These are phyloP conservation scores for Megaleporinus macrocephalus DNA, from an alignment of 2,113 vertebrate genomes.

Conservation along the genomic window DNA sequence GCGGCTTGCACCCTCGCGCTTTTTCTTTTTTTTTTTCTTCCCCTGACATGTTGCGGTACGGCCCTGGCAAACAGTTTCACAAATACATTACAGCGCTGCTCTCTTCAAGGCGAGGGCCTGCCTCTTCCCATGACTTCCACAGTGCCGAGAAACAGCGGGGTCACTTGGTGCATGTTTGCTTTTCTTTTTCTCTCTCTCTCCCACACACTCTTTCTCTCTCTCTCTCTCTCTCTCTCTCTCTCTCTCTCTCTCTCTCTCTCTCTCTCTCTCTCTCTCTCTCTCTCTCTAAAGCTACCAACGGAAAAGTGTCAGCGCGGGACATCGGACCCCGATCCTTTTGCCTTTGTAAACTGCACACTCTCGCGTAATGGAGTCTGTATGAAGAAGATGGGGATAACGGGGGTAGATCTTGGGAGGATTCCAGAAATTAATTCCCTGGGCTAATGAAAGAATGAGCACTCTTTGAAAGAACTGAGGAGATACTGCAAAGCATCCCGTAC, in stretches of 20 bases:
- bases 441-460: slow-evolving; percentile 53
- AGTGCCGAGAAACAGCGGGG: neutral
- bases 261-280: neutral
- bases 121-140: neutral
- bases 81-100: neutral
- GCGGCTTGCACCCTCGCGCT: neutral
- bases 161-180: neutral
- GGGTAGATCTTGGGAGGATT: slow-evolving; percentile 43
- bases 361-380: slow-evolving; percentile 21
- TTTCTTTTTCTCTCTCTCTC: slow-evolving; percentile 3
- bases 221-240: too few relatives aligned
- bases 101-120: neutral
- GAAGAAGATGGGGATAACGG: slow-evolving; percentile 25
- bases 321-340: neutral
- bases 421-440: slow-evolving; percentile 51
- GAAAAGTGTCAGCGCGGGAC: neutral
- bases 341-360: slow-evolving; percentile 38
- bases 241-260: too few relatives aligned
- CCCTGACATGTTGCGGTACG: neutral
- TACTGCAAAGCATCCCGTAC: neutral
- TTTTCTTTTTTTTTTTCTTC: too few relatives aligned
- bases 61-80: neutral
- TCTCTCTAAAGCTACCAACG: neutral
- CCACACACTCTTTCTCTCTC: too few relatives aligned
- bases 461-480: slow-evolving; percentile 47